Evolutionary conservation across 2,888 invertebrate species (phyloP).

Genomic region (Drosophila falleni): DNA sequence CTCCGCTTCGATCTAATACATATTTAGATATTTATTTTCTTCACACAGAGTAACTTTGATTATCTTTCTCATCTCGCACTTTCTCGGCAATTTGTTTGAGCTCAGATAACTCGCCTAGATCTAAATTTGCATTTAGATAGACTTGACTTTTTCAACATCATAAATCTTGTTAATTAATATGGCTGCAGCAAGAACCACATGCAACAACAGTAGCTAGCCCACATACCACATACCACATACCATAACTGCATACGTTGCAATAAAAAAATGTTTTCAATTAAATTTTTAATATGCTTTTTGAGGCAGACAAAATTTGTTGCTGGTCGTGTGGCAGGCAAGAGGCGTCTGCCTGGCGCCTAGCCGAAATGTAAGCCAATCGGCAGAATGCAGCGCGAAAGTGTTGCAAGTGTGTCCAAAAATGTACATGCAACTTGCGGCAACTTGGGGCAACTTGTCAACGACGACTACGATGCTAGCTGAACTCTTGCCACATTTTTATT

Average conservation of each 20-base stretch:
- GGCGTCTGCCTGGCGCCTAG: constrained; percentile 73
- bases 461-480: constrained; percentile 26
- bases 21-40: background rate
- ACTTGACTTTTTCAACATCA: constrained; percentile 33
- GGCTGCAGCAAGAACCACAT: constrained; percentile 8
- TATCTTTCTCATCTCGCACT: constrained; percentile 8
- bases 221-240: constrained; percentile 22
- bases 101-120: constrained; percentile 12
- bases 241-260: constrained; percentile 27
- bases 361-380: constrained; percentile 57
- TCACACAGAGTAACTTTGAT: background rate
- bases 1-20: no score
- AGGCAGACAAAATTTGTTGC: constrained; percentile 44
- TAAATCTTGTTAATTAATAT: constrained; percentile 74
- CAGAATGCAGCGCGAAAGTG: constrained; percentile 35
- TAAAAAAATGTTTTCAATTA: constrained; percentile 61
- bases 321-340: constrained; percentile 28
- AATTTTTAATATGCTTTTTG: constrained; percentile 61
- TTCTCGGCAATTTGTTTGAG: constrained; percentile 29
- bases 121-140: constrained; percentile 68
- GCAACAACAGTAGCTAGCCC: constrained; percentile 43
- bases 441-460: constrained; percentile 39
- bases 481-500: constrained; percentile 36
- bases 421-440: constrained; percentile 49
- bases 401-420: constrained; percentile 48